Evolutionary conservation across 2,113 vertebrate genomes (phyloP).

Genomic region (Paradoxurus hermaphroditus): DNA sequence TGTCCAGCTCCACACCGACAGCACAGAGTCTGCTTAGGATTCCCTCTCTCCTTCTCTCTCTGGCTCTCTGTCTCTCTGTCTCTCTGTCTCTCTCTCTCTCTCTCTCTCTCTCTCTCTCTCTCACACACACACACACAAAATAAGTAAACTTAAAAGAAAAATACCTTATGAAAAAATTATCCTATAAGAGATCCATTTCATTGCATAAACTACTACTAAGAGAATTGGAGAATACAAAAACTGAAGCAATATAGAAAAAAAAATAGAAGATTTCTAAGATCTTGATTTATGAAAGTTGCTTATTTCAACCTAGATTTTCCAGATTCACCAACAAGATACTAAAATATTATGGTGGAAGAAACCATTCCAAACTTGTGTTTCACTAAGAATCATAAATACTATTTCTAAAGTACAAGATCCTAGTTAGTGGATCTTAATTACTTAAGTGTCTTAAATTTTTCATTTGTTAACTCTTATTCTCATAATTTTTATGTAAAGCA

Average conservation of each 20-base stretch:
- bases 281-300: not conserved
- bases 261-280: not conserved
- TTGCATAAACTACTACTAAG: not conserved
- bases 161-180: not conserved
- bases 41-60: not conserved
- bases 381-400: not conserved
- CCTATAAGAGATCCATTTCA: not conserved
- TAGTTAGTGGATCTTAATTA: not conserved
- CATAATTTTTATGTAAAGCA: not conserved
- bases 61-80: not conserved
- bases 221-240: not conserved
- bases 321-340: slow-evolving; percentile 19
- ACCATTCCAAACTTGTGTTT: not conserved
- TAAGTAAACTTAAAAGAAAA: not conserved
- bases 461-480: not conserved
- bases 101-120: not conserved
- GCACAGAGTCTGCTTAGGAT: not conserved
- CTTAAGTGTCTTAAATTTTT: not conserved
- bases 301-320: not conserved
- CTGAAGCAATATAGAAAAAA: not conserved
- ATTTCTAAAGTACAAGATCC: not conserved
- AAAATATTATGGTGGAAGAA: not conserved
- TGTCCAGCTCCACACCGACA: not conserved
- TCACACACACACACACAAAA: not conserved
- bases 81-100: not conserved